Evolutionary conservation across 1,140 invertebrate species (phyloP).

Genomic region (Bombus superbus): DNA sequence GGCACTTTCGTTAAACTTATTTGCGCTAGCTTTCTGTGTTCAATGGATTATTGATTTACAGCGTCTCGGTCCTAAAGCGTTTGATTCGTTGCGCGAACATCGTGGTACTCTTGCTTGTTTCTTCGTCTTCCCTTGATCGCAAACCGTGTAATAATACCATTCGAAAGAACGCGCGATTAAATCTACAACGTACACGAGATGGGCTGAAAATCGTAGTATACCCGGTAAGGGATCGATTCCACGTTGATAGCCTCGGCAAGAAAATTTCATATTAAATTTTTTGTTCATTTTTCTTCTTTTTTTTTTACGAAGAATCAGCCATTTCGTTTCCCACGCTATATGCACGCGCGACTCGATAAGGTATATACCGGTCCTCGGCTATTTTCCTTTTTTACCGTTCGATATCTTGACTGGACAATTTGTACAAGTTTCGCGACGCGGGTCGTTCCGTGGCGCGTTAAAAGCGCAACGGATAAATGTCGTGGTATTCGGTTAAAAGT

Average conservation of each 20-base stretch:
- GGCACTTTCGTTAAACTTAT: constrained; percentile 46
- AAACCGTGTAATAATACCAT: too few relatives aligned
- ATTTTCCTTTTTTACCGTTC: not conserved
- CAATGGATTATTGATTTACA: constrained; percentile 48
- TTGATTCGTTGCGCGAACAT: not conserved
- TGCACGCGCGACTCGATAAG: too few relatives aligned
- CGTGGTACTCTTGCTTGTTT: not conserved
- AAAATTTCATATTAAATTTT: not conserved
- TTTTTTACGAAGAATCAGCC: not conserved
- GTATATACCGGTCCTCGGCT: too few relatives aligned
- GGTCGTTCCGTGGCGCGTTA: not conserved
- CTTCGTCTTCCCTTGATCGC: not conserved
- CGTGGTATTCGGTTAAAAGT: not conserved
- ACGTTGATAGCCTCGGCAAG: not conserved
- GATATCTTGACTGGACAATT: not conserved
- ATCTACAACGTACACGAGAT: not conserved
- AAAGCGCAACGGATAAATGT: not conserved
- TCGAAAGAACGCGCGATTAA: not conserved
- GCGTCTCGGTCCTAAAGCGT: not conserved
- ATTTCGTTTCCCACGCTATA: not conserved
- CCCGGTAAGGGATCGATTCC: not conserved
- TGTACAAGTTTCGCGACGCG: not conserved
- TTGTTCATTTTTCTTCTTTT: not conserved
- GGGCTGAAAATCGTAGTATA: not conserved
- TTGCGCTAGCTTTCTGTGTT: not conserved